Base-by-base conservation (phyloP, 2,888 invertebrate genomes). In the Sthenelais limicola region DNA sequence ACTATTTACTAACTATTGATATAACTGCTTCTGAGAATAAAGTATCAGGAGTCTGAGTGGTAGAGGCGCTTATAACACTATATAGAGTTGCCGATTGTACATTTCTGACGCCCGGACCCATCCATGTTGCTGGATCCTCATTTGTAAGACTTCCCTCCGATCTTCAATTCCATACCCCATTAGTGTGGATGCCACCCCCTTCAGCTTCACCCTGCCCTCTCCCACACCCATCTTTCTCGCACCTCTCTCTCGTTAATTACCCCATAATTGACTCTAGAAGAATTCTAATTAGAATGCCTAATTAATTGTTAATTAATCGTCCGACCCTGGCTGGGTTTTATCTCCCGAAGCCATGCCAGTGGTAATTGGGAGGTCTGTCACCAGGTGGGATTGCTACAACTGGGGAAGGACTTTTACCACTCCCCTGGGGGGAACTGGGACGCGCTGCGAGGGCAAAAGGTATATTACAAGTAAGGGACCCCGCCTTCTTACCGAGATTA, bases 301-400 rank as follows among this genome's bases (percentile, higher is more conserved):
- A 56, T 56, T 56, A 56, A 56, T 56, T 56, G 56, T 56, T 56
- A 56, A 56, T 56, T 56, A 56, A 56, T 56, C 21, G 56, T 15
- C 18, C 30, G 56, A 32, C 56, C 56, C 56, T 54, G 56, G 56
- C 21, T 15, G 33, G n/a, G 56, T 56, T 56, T 56, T 56, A 56
- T 56, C 56, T 32, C 32, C n/a, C 15, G 12, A 15, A n/a, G 28
- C 56, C 56, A 56, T 56, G 33, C 56, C 26, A 32, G 15, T 56
- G 56, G 30, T 56, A 56, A 56, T 56, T 56, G 56, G 32, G n/a
- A 1, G 56, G 18, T 30, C 24, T 56, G 56, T 24, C 56, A 32
- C 21, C 56, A 56, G 56, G 32, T 56, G 56, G 32, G 32, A 56
- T 30, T 24, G 56, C 7, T 9, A 28, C 30, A 18, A 21, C 26